phyloP scores from a whole-genome alignment of 1,140 invertebrate species.

The Heliothis virescens region DNA sequence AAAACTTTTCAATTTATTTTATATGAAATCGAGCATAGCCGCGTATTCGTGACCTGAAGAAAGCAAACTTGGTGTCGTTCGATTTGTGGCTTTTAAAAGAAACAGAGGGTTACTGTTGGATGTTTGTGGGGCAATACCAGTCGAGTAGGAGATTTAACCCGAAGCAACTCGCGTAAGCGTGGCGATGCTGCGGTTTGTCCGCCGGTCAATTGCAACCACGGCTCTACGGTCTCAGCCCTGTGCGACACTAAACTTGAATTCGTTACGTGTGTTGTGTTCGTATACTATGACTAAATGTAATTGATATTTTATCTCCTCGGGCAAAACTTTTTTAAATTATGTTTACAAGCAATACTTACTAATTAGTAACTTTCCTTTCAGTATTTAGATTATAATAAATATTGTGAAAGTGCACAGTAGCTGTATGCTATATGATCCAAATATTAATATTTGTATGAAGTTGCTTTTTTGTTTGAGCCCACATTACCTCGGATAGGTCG shows the following conservation, averaged over 20 bases:
- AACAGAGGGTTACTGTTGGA: constrained; percentile 27
- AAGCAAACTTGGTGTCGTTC: constrained; percentile 44
- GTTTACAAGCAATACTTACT: too few species aligned
- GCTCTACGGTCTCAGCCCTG: constrained; percentile 53
- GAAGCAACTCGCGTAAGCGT: constrained; percentile 8
- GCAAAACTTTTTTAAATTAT: background rate
- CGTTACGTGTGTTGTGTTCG: constrained; percentile 72
- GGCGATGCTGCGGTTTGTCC: constrained; percentile 17
- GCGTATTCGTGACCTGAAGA: constrained; percentile 52
- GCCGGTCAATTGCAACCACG: constrained; percentile 46
- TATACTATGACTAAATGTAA: constrained; percentile 48
- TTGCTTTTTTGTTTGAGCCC: too few species aligned
- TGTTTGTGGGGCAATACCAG: constrained; percentile 29
- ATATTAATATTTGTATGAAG: too few species aligned
- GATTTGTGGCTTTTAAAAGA: constrained; percentile 18
- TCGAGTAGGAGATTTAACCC: background rate
- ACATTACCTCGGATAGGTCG: too few species aligned
- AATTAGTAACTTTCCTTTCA: too few species aligned
- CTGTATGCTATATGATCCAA: too few species aligned
- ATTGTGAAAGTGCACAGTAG: too few species aligned
- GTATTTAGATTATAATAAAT: too few species aligned
- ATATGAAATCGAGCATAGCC: constrained; percentile 67
- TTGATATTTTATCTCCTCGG: constrained; percentile 57
- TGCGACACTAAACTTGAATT: constrained; percentile 80
- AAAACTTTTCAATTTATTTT: constrained; percentile 79